These are phyloP conservation scores for Parasteatoda lunata DNA, from an alignment of 2,888 invertebrate genomes.

Conservation along the genomic window DNA sequence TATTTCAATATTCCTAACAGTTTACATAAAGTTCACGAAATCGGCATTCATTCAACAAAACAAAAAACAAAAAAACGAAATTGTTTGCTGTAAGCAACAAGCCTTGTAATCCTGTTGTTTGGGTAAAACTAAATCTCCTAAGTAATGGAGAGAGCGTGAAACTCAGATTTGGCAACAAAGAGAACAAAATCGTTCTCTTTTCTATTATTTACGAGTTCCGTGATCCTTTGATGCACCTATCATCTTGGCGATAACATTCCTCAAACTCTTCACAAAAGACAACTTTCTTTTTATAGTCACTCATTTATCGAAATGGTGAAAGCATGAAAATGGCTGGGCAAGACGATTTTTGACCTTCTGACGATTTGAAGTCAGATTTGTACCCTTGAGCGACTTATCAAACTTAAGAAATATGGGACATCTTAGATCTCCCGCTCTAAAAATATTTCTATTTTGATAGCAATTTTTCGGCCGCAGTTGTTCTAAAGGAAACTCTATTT, in stretches of 20 bases:
- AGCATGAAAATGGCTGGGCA: neutral
- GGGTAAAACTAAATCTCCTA: neutral
- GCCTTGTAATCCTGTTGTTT: no score
- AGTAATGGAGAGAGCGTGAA: constrained; percentile 1
- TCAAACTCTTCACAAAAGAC: constrained; percentile 2
- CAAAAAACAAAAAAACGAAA: no score
- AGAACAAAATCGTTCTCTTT: constrained; percentile 7
- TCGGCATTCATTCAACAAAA: no score
- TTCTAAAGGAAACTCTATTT: no score
- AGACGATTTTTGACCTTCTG: constrained; percentile 11
- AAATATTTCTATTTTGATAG: constrained; percentile 22
- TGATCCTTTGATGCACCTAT: neutral
- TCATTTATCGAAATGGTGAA: constrained; percentile 17
- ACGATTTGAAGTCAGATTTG: constrained; percentile 17
- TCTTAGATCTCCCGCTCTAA: neutral
- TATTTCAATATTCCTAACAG: no score
- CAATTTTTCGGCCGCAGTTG: neutral
- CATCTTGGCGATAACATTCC: neutral
- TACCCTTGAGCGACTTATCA: constrained; percentile 11
- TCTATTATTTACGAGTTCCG: neutral
- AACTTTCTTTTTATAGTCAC: constrained; percentile 42
- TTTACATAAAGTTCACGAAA: no score
- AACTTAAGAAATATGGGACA: constrained; percentile 10
- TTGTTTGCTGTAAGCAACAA: no score
- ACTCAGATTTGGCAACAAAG: neutral